phyloP scores from a whole-genome alignment of 2,888 invertebrate genomes.

The Stenotaenia linearis region DNA sequence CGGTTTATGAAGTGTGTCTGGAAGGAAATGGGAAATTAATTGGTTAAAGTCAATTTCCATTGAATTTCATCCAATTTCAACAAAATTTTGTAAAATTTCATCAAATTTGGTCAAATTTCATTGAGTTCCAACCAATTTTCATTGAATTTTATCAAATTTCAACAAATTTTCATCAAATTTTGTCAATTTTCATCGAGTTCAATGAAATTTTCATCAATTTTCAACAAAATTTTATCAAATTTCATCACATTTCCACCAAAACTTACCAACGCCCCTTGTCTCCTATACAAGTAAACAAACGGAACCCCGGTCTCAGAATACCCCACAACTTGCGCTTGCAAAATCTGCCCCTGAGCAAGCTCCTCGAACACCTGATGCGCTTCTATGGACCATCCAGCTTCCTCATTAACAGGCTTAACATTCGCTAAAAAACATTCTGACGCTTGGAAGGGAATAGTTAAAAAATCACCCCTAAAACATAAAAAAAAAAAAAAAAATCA shows the following conservation, averaged over 20 bases:
- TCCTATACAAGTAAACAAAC: constrained; percentile 72
- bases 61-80: constrained; percentile 34
- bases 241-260: background rate
- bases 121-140: no score
- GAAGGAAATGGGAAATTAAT: no score
- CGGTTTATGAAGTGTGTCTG: constrained; percentile 79
- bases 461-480: constrained; percentile 65
- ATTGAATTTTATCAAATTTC: no score
- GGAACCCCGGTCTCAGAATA: constrained; percentile 73
- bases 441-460: constrained; percentile 93
- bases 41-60: no score
- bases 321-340: constrained; percentile 82
- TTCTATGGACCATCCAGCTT: constrained; percentile 63
- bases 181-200: no score
- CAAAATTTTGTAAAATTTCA: no score
- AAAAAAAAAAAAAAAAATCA: background rate
- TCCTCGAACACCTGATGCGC: constrained; percentile 71
- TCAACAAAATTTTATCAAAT: no score
- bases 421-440: constrained; percentile 91
- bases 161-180: no score
- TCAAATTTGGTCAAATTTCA: no score
- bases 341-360: constrained; percentile 71
- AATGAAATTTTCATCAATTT: no score
- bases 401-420: constrained; percentile 66
- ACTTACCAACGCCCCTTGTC: constrained; percentile 40